These are phyloP conservation scores for Sorex fumeus DNA, from an alignment of 2,113 vertebrate genomes.

Conservation along the genomic window DNA sequence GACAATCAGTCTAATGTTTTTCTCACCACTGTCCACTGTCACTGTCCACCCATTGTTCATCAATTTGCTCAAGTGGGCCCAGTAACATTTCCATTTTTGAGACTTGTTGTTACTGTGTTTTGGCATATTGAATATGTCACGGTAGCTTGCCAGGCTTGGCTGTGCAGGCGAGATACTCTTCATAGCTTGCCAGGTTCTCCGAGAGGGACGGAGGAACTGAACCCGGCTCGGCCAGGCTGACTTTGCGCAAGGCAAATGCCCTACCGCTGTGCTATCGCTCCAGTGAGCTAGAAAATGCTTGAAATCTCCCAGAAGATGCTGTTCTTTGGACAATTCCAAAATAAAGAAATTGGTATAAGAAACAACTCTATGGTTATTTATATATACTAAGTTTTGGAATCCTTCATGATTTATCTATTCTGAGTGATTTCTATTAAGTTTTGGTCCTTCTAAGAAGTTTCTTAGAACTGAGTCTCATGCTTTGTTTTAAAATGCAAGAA, in stretches of 20 bases:
- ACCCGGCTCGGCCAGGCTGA: no score
- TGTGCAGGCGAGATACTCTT: no score
- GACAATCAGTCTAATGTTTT: conserved; percentile 36
- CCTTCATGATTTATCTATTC: background rate
- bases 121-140: no score
- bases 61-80: no score
- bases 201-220: no score
- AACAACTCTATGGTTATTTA: background rate
- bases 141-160: no score
- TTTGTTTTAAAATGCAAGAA: conserved; percentile 41
- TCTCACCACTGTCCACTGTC: conserved; percentile 34
- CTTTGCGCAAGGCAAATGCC: no score
- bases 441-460: conserved; percentile 35
- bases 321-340: conserved; percentile 64
- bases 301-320: background rate
- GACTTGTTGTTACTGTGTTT: no score
- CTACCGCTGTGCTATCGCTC: no score
- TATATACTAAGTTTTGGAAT: conserved; percentile 38
- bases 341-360: conserved; percentile 60
- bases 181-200: no score
- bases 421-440: conserved; percentile 48
- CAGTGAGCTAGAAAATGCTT: conserved; percentile 28
- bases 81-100: no score
- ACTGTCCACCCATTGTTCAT: no score
- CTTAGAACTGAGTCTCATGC: background rate